A percentile compares a stretch with the other conserved stretches of the same genome.
Evolutionary conservation across 2,113 vertebrate genomes (phyloP).

Genomic region (Malaclemys terrapin): DNA sequence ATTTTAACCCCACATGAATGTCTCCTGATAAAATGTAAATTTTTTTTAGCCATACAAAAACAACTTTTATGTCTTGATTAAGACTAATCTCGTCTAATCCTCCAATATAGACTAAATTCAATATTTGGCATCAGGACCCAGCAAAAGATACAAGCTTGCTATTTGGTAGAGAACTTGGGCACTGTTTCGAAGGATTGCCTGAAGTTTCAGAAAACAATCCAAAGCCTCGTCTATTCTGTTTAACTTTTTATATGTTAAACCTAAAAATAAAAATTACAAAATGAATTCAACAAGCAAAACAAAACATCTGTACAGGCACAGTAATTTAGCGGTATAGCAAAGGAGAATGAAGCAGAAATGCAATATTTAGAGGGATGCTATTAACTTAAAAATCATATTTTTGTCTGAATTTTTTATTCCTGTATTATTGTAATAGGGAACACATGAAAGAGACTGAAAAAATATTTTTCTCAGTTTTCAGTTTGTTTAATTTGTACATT

Average conservation of each 20-base stretch:
- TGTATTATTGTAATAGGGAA: neutral
- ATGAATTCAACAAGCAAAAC: conserved; percentile 14
- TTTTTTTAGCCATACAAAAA: fast-evolving
- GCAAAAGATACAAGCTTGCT: conserved; percentile 91
- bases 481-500: neutral
- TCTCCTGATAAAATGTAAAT: neutral
- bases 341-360: neutral
- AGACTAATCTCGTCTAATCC: neutral
- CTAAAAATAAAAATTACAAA: conserved; percentile 74
- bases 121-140: neutral
- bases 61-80: neutral
- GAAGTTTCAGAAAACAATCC: conserved; percentile 96
- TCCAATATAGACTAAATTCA: neutral
- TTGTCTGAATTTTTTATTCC: neutral
- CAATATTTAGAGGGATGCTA: fast-evolving
- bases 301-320: neutral
- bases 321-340: neutral
- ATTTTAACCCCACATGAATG: neutral
- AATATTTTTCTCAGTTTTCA: neutral
- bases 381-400: neutral
- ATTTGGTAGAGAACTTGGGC: conserved; percentile 95
- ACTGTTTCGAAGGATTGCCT: conserved; percentile 92
- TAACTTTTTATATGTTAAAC: conserved; percentile 91
- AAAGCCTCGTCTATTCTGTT: conserved; percentile 90
- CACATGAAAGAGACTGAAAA: neutral